Base-by-base conservation (phyloP, 2,888 invertebrate species). In the Druceiella hillmani region DNA sequence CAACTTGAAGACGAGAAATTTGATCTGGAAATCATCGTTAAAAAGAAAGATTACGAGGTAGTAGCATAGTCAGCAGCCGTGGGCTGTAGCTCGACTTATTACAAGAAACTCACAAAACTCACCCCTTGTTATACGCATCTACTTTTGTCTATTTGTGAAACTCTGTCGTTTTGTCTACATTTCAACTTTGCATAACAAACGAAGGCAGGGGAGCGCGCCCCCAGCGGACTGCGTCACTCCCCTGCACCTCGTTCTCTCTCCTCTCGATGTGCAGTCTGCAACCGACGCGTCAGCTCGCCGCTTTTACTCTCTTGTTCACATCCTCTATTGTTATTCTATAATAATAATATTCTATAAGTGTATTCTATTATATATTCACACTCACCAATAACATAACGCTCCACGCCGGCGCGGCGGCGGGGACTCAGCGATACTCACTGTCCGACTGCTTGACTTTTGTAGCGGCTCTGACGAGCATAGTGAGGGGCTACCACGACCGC, bases 31-130 rank as follows among this genome's bases (percentile, higher is more conserved):
- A 87, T 88, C 79, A 78, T 89, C 76, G 94, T 97, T 74, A 89
- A 90, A 77, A 87, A 88, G 80, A 98, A 98, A 87, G 98, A 98
- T 74, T 85, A 83, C 74, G 93, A 97, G 92, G 95, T 97, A 87
- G 80, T 79, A 65, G 62, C 56, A 59, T 52, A 54, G 58, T 61
- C 61, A 56, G 6, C 6, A 55, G 57, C 46, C 47, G 56, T 50
- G 52, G 55, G 10, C 12, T 7, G 53, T 55, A 56, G 59, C 58
- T 60, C 58, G 45, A 46, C 5, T n/a, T 56, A 55, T 59, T 58
- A 59, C 64, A 57, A 61, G 54, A 54, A 61, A 66, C 67, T 70
- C 52, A 66, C 66, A 62, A 36, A 59, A 64, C 66, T 63, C 62
- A 59, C 62, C 58, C 58, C 53, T n/a, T n/a, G n/a, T n/a, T n/a